Evolutionary conservation across 2,113 vertebrate species (phyloP).

Genomic region (Vimba vimba): DNA sequence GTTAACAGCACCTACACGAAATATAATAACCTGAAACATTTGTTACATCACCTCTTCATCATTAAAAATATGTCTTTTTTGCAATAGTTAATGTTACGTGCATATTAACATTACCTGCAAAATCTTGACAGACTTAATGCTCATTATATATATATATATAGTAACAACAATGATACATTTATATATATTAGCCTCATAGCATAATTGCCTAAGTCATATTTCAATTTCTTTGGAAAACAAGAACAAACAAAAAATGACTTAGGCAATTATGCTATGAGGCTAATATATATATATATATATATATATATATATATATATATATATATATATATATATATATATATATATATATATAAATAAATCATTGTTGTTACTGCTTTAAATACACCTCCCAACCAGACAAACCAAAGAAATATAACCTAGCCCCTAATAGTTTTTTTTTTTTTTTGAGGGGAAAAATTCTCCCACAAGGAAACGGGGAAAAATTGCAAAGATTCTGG

Average conservation of each 20-base stretch:
- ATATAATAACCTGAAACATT: neutral
- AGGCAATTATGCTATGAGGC: too few relatives aligned
- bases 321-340: too few relatives aligned
- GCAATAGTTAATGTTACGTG: neutral
- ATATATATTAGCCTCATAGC: too few relatives aligned
- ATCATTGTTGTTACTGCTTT: neutral
- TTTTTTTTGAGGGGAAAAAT: neutral
- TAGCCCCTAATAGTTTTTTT: constrained; percentile 46
- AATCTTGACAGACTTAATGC: neutral
- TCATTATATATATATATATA: neutral
- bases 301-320: too few relatives aligned
- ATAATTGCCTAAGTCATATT: too few relatives aligned
- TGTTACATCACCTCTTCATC: neutral
- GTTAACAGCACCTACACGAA: neutral
- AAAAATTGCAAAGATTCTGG: constrained; percentile 60
- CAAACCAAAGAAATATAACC: constrained; percentile 39
- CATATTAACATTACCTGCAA: neutral
- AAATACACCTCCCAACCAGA: neutral
- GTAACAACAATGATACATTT: too few relatives aligned
- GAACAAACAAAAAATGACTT: too few relatives aligned
- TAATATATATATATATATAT: too few relatives aligned
- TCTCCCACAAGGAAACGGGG: constrained; percentile 67
- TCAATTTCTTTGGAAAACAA: too few relatives aligned
- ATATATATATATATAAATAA: too few relatives aligned
- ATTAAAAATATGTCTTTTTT: neutral